These are phyloP conservation scores for Pyrgus malvae DNA, from an alignment of 2,888 invertebrate species.

Conservation along the genomic window DNA sequence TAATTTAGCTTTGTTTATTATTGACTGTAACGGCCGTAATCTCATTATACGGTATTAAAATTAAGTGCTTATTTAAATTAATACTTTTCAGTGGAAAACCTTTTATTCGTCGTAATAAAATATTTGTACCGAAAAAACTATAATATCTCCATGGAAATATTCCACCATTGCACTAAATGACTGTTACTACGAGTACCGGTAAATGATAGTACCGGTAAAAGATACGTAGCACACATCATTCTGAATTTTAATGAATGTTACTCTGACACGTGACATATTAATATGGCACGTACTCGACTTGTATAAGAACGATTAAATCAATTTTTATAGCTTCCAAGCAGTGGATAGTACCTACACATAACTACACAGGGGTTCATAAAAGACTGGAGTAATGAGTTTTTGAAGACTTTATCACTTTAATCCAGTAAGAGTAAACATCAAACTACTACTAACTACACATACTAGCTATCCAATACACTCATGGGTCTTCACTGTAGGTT, in stretches of 20 bases:
- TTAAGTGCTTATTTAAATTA: not conserved
- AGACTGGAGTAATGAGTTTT: too few relatives aligned
- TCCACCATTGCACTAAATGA: not conserved
- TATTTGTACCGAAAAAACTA: not conserved
- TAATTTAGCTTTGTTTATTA: too few relatives aligned
- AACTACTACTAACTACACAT: too few relatives aligned
- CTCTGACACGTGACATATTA: conserved; percentile 3
- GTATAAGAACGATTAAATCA: not conserved
- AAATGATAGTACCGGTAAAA: not conserved
- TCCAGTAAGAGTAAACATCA: too few relatives aligned
- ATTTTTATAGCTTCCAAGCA: not conserved
- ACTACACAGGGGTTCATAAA: too few relatives aligned
- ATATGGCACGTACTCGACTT: not conserved
- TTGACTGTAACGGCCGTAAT: not conserved
- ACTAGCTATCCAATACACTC: too few relatives aligned
- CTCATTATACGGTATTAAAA: not conserved
- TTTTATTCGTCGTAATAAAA: not conserved
- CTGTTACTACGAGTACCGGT: too few relatives aligned
- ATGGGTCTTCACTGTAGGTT: too few relatives aligned
- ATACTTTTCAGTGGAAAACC: not conserved
- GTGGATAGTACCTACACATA: too few relatives aligned
- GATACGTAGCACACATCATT: conserved; percentile 2
- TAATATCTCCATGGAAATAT: not conserved
- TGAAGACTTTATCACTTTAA: too few relatives aligned
- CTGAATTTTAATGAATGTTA: conserved; percentile 12